These are phyloP conservation scores for Sorex araneus DNA, from an alignment of 2,113 vertebrate genomes.

Conservation along the genomic window DNA sequence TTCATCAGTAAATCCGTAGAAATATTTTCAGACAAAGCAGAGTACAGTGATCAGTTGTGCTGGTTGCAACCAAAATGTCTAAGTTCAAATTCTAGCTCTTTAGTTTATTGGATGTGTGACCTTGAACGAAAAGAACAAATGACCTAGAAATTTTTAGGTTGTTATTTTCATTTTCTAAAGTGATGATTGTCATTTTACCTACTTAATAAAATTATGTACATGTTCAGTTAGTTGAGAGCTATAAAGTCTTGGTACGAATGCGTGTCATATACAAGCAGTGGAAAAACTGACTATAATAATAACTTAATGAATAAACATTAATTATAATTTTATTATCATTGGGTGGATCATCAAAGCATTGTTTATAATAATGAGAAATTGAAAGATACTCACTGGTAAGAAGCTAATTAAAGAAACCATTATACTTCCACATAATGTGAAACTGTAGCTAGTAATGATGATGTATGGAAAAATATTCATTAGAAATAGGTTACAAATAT, in stretches of 20 bases:
- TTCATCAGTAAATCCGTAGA: slow-evolving; percentile 10
- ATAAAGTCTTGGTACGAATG: slow-evolving; percentile 34
- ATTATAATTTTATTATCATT: slow-evolving; percentile 20
- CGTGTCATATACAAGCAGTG: background rate
- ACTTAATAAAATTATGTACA: background rate
- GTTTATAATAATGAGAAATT: slow-evolving; percentile 62
- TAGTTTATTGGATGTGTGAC: background rate
- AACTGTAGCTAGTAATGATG: slow-evolving; percentile 22
- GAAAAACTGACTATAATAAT: too few species aligned
- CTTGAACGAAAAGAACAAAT: slow-evolving; percentile 11
- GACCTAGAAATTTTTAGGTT: background rate
- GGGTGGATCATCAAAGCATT: slow-evolving; percentile 31
- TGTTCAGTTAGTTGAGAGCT: slow-evolving; percentile 42
- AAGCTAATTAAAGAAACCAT: slow-evolving; percentile 67
- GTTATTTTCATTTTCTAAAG: slow-evolving; percentile 55
- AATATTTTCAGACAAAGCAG: background rate
- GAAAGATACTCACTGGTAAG: slow-evolving; percentile 33
- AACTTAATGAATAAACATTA: slow-evolving; percentile 42
- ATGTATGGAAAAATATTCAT: slow-evolving; percentile 12
- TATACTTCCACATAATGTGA: slow-evolving; percentile 18
- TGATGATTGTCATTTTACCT: background rate
- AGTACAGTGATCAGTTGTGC: background rate
- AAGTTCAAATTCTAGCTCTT: slow-evolving; percentile 15
- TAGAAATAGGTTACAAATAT: slow-evolving; percentile 29
- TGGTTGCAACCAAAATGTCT: background rate